Evolutionary conservation across 2,888 invertebrate species (phyloP).

Genomic region (Plemyria rubiginata): DNA sequence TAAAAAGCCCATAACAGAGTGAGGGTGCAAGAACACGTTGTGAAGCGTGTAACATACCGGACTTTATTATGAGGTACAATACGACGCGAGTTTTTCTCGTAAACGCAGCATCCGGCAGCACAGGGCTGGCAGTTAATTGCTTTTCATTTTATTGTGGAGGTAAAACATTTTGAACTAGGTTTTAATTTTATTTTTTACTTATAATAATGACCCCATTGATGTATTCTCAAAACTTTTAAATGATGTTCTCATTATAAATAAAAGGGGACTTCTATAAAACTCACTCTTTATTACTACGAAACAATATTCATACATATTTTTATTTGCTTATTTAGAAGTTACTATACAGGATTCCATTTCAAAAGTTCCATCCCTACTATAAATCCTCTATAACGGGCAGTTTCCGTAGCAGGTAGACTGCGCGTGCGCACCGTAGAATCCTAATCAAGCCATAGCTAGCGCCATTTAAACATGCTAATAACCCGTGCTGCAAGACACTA

Average conservation of each 20-base stretch:
- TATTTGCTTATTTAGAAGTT: no score
- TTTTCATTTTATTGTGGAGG: neutral
- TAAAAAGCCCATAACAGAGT: conserved; percentile 7
- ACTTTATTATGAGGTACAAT: conserved; percentile 21
- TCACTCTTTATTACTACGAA: no score
- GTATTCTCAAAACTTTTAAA: no score
- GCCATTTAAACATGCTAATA: conserved; percentile 26
- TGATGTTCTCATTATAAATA: no score
- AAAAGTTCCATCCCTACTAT: conserved; percentile 4
- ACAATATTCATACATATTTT: no score
- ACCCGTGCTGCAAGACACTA: neutral
- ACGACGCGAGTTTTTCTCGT: conserved; percentile 22
- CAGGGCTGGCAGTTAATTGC: conserved; percentile 3
- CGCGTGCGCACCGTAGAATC: conserved; percentile 27
- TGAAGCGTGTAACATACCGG: conserved; percentile 12
- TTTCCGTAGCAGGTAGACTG: conserved; percentile 20
- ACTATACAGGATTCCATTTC: no score
- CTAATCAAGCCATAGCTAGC: conserved; percentile 23
- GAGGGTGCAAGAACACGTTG: conserved; percentile 13
- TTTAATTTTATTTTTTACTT: no score
- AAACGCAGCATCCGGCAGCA: conserved; percentile 15
- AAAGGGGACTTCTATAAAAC: no score
- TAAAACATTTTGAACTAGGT: no score
- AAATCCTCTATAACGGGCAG: conserved; percentile 5
- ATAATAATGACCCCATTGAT: no score